Conservation (phyloP, 2,113 vertebrate genomes). For the Argyrosomus japonicus region DNA sequence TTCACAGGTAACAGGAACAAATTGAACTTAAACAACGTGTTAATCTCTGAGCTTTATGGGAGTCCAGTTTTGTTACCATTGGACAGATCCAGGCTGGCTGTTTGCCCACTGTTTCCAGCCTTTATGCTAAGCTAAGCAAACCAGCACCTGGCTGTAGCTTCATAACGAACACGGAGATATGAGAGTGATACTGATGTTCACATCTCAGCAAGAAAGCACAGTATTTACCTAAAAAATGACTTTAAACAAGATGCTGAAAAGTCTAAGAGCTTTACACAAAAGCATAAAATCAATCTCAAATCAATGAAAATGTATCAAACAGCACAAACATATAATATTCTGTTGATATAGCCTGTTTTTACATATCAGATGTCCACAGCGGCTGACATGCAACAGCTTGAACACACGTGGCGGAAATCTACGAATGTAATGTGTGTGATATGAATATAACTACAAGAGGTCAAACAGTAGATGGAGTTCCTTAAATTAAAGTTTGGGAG, state of each 20-base stretch:
- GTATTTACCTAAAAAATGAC: background rate
- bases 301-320: background rate
- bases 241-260: background rate
- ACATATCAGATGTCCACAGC: background rate
- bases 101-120: background rate
- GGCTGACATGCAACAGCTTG: background rate
- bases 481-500: constrained; percentile 5
- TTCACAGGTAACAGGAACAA: background rate
- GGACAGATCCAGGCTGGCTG: background rate
- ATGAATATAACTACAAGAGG: background rate
- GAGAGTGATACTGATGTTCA: background rate
- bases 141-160: background rate
- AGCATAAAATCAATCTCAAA: background rate
- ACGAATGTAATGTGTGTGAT: background rate
- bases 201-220: background rate
- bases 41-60: background rate
- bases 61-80: background rate
- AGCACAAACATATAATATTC: background rate
- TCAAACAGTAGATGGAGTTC: constrained; percentile 20
- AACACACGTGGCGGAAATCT: too few species aligned
- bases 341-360: background rate
- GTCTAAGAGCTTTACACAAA: too few species aligned
- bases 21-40: background rate
- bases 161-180: background rate
- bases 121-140: background rate